These are phyloP conservation scores for Eupithecia insigniata DNA, from an alignment of 2,888 invertebrate species.

Conservation along the genomic window DNA sequence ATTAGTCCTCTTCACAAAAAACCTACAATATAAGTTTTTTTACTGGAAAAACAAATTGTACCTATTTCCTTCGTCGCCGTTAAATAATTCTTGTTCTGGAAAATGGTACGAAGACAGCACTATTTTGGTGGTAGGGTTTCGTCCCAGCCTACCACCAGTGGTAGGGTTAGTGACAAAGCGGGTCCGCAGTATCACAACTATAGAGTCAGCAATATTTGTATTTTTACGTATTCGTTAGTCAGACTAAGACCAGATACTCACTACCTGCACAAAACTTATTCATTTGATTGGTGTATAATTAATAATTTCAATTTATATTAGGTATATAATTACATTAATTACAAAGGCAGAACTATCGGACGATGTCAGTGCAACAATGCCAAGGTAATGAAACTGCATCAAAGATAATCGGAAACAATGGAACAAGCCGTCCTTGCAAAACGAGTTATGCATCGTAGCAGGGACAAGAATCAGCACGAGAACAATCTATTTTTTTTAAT, in stretches of 20 bases:
- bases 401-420: slow-evolving; percentile 35
- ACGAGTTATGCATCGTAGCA: slow-evolving; percentile 27
- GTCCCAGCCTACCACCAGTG: too few relatives aligned
- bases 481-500: not conserved
- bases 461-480: slow-evolving; percentile 23
- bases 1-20: not conserved
- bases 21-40: not conserved
- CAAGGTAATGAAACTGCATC: slow-evolving; percentile 36
- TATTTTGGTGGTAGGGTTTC: too few relatives aligned
- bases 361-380: slow-evolving; percentile 26
- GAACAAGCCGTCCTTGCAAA: slow-evolving; percentile 37
- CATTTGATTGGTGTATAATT: not conserved
- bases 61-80: too few relatives aligned
- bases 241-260: not conserved
- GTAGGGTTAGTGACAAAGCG: too few relatives aligned
- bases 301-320: not conserved
- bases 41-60: too few relatives aligned
- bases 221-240: too few relatives aligned
- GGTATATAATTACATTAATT: not conserved
- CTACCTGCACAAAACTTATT: not conserved
- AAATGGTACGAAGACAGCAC: too few relatives aligned
- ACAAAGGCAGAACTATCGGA: not conserved
- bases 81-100: too few relatives aligned
- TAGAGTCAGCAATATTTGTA: too few relatives aligned
- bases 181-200: too few relatives aligned